A percentile compares a stretch with the other conserved stretches of the same genome.
phyloP scores from a whole-genome alignment of 2,113 vertebrate genomes.

The Ammospiza nelsoni region DNA sequence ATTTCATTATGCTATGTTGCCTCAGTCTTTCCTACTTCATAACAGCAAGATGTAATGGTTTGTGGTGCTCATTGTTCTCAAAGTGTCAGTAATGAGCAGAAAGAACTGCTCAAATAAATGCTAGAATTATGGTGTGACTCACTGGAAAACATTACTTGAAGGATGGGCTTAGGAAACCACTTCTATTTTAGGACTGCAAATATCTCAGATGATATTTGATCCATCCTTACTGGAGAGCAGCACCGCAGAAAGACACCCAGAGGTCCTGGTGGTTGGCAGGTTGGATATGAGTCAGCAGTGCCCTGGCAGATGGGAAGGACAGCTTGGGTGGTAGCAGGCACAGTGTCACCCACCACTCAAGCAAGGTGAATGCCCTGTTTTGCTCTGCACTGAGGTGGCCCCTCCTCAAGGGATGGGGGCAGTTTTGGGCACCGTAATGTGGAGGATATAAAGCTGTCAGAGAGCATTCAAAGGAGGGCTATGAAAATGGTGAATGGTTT shows the following conservation, averaged over 20 bases:
- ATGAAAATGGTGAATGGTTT: background rate
- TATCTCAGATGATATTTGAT: background rate
- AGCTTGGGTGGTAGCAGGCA: background rate
- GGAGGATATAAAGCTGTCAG: background rate
- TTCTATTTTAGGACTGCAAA: background rate
- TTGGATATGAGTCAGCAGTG: background rate
- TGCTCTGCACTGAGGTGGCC: background rate
- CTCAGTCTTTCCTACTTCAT: background rate
- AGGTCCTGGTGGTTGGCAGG: background rate
- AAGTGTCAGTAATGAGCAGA: background rate
- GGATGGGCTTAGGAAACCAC: background rate
- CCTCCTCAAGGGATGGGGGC: background rate
- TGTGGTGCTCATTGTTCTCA: background rate
- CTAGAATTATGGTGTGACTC: background rate
- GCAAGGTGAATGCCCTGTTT: background rate
- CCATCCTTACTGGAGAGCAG: background rate
- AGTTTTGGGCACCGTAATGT: background rate
- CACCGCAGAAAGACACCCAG: background rate
- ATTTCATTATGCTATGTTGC: background rate
- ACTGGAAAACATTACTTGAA: background rate
- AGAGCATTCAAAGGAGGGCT: too few species aligned
- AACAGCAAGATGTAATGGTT: background rate
- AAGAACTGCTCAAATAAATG: background rate
- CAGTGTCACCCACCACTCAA: fast-evolving
- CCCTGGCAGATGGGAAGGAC: background rate